Conservation (phyloP, 2,888 invertebrate species). For the Coelogynopora nodosa region DNA sequence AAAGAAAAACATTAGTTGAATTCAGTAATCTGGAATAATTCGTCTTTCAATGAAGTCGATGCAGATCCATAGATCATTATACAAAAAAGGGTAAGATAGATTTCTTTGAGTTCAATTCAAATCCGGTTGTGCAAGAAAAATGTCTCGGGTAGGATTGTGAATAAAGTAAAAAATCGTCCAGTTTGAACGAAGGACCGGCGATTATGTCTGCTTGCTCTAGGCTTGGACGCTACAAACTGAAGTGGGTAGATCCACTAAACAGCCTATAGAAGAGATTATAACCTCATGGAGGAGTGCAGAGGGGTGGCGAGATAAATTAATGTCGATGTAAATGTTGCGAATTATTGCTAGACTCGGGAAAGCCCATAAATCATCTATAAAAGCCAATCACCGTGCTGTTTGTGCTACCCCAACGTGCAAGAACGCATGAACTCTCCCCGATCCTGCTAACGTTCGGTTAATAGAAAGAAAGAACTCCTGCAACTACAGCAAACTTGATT, state of each 20-base stretch:
- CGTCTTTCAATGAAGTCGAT: background rate
- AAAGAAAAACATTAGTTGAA: background rate
- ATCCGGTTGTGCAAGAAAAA: no score
- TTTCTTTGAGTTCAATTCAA: no score
- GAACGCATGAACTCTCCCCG: background rate
- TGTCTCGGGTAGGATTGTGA: no score
- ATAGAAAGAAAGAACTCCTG: background rate
- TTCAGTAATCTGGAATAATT: background rate
- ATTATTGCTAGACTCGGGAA: constrained; percentile 12
- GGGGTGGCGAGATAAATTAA: constrained; percentile 19
- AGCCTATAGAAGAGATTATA: background rate
- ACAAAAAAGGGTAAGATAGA: background rate
- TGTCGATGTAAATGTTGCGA: constrained; percentile 31
- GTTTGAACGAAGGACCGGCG: no score
- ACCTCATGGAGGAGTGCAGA: background rate
- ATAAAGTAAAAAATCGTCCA: no score
- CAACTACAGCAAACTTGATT: no score
- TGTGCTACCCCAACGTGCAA: constrained; percentile 21
- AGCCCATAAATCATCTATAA: constrained; percentile 22
- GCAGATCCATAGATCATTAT: background rate
- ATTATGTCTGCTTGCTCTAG: background rate
- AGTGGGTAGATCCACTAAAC: background rate
- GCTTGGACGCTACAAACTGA: background rate
- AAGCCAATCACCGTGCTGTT: constrained; percentile 19
- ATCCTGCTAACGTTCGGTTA: background rate